Base-by-base conservation (phyloP, 1,140 invertebrate species). In the Aphelenchoides avenae region DNA sequence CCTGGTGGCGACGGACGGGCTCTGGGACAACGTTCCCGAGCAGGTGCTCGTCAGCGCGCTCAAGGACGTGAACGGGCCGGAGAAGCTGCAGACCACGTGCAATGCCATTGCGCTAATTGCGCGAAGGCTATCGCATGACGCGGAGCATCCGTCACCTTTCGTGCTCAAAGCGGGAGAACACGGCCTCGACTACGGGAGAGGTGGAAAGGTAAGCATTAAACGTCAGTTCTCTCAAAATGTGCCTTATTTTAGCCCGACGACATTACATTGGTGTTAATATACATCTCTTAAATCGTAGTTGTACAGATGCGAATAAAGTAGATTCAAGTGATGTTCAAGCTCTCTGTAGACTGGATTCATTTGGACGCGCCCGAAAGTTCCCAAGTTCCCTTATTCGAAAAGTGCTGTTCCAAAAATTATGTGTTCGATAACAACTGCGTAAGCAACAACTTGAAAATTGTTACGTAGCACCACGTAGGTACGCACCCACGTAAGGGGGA, bases 1-100 rank as follows among this genome's bases (percentile, higher is more conserved):
- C 68, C 81, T 97, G 27, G 83, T 96, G 33, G 93, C 91, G 31
- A 96, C 91, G 1, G 92, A 97, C 81, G 93, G 93, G 40, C 88
- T 97, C 20, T 97, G 96, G 80, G 93, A 97, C 80, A 97, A 97
- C 81, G 85, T 96, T 66, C 90, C 89, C 55, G 89, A 93, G 68
- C 84, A 86, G 56, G 82, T 92, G 71, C 84, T 96, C 68, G 79
- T 91, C 49, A 84, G 86, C 13, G 87, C 89, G 80, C 83, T 91
- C 77, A 51, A 46, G 33, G 48, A 69, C 9, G 42, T 60, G n/a
- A 61, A 52, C n/a, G n/a, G n/a, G 31, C 43, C 18, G 11, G 44
- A 37, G 20, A 70, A 63, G 33, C 36, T 95, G 58, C 90, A 94
- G 80, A 85, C 85, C 61, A 87, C 89, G 57, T 93, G 91, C 50